Base-by-base conservation (phyloP, 2,888 invertebrate genomes). In the Rhogogaster chlorosoma region DNA sequence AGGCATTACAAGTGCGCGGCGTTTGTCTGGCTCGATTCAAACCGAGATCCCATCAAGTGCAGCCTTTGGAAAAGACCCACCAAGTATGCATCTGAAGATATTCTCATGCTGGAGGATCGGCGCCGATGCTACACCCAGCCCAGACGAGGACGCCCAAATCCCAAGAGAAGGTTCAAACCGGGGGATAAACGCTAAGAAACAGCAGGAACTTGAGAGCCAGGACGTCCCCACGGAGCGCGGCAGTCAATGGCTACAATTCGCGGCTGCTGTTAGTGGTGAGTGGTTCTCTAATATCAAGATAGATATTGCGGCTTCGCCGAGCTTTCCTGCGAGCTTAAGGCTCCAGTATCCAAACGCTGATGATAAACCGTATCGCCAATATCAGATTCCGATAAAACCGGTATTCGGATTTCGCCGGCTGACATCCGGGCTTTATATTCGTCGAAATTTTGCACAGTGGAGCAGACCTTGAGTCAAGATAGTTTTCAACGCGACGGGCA, bases 221-320 rank as follows among this genome's bases (percentile, higher is more conserved):
- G 87, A 87, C 86, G 64, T 85, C 22, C 67, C 85, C 12, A 87
- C 85, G 22, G 89, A 90, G 67, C 84, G 77, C n/a, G 85, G 85
- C 3, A 88, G 88, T 64, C 90, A 89, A 85, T 90, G 90, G 90
- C 85, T 90, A 85, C 90, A 90, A 83, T 90, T 90, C 71, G 83
- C 87, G 49, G 90, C 90, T 45, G 90, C 90, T 32, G 88, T 90
- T 22, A 90, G 90, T 53, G 90, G 90, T 90, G 77, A 90, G 89
- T 88, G 36, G 77, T 10, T 57, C 3, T 42, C 26, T 22, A 73
- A 42, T 22, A 42, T 67, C 67, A 29, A 61, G 61, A 67, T 32
- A 67, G 67, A 67, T 61, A 61, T 29, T 26, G 22, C 61, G 61
- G 61, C 61, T 61, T 26, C 61, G 9, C 22, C 9, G 10, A 32